These are phyloP conservation scores for Mastacembelus armatus DNA, from an alignment of 2,797 vertebrate species.

Conservation along the genomic window DNA sequence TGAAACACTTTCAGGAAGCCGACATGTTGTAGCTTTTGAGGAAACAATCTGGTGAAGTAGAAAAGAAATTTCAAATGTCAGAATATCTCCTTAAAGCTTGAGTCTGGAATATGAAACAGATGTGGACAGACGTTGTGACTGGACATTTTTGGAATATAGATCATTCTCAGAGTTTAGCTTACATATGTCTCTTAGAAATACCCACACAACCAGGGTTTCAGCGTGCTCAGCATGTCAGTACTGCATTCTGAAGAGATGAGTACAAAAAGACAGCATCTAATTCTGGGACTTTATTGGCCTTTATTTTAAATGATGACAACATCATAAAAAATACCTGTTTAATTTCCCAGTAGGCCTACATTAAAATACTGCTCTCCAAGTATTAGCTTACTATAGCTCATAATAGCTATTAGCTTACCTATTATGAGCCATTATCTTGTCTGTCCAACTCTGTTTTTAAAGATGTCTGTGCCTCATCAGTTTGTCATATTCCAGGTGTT, in stretches of 20 bases:
- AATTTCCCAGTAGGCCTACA: conserved; percentile 15
- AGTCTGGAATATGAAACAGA: conserved; percentile 64
- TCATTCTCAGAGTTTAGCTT: not conserved
- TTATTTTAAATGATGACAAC: conserved; percentile 24
- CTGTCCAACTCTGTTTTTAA: conserved; percentile 45
- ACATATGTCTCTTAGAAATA: not conserved
- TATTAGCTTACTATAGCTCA: not conserved
- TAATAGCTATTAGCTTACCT: too few species aligned
- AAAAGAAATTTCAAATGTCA: conserved; percentile 61
- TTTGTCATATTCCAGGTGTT: conserved; percentile 58
- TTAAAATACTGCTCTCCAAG: conserved; percentile 11
- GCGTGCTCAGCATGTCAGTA: too few species aligned
- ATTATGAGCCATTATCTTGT: not conserved
- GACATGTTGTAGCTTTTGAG: not conserved
- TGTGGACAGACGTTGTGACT: conserved; percentile 32
- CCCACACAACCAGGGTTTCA: not conserved
- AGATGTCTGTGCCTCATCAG: conserved; percentile 64
- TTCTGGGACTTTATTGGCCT: conserved; percentile 12
- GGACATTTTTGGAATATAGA: conserved; percentile 59
- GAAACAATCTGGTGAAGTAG: conserved; percentile 42
- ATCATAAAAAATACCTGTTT: not conserved
- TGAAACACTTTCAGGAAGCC: conserved; percentile 7
- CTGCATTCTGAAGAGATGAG: not conserved
- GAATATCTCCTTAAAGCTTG: conserved; percentile 61
- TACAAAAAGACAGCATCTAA: conserved; percentile 4